phyloP scores from a whole-genome alignment of 1,140 invertebrate genomes.

The Colletes gigas region DNA sequence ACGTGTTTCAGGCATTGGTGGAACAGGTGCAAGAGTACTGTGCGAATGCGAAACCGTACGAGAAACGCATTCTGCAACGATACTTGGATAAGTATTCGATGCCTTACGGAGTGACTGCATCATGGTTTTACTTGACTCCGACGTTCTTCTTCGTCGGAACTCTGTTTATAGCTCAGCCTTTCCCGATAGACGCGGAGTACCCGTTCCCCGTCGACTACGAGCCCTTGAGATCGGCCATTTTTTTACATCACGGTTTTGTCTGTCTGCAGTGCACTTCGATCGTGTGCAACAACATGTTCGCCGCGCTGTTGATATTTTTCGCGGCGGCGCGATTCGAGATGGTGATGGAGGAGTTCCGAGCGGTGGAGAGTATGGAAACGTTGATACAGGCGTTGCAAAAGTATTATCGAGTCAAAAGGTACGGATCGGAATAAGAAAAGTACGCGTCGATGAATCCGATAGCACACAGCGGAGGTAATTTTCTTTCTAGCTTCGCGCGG shows the following conservation, averaged over 20 bases:
- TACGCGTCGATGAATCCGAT: not conserved
- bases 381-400: constrained; percentile 44
- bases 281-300: constrained; percentile 48
- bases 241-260: constrained; percentile 51
- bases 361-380: not conserved
- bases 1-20: constrained; percentile 30
- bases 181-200: constrained; percentile 54
- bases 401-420: constrained; percentile 52
- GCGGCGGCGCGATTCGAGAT: constrained; percentile 59
- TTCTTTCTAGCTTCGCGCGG: not conserved
- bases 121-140: not conserved
- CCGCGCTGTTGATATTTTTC: constrained; percentile 60
- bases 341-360: constrained; percentile 30
- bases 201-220: constrained; percentile 56
- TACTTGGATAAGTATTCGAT: constrained; percentile 25
- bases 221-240: constrained; percentile 34
- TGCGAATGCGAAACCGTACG: constrained; percentile 3
- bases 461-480: no score
- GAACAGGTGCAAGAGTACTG: constrained; percentile 31
- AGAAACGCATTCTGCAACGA: constrained; percentile 16
- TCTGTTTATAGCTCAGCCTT: constrained; percentile 38
- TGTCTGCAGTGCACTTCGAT: constrained; percentile 46
- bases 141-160: constrained; percentile 35
- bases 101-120: not conserved
- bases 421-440: not conserved